Conservation (phyloP, 2,888 invertebrate genomes). For the Dusona sp. region DNA sequence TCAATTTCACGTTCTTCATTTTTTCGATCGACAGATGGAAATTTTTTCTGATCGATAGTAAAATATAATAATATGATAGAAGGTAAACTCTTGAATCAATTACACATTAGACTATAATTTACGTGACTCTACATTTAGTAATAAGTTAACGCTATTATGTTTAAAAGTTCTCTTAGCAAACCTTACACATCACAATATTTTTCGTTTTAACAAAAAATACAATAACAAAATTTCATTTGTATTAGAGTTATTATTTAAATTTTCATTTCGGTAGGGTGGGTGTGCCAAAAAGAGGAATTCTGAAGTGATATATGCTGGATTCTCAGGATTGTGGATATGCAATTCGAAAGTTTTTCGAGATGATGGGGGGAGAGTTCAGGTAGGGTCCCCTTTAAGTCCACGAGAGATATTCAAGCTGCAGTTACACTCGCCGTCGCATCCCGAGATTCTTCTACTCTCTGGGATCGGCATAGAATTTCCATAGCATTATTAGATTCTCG, state of each 20-base stretch:
- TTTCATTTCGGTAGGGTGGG: neutral
- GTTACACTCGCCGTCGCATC: conserved; percentile 54
- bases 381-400: conserved; percentile 24
- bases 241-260: neutral
- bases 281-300: neutral
- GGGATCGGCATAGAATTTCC: conserved; percentile 74
- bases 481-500: conserved; percentile 74
- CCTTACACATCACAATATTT: neutral
- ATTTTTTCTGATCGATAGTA: conserved; percentile 3
- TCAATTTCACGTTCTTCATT: neutral
- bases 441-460: conserved; percentile 41
- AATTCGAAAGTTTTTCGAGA: neutral
- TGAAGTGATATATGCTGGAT: neutral
- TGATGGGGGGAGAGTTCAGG: conserved; percentile 14
- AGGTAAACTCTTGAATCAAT: neutral
- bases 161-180: neutral
- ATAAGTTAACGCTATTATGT: neutral
- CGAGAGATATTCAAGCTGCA: conserved; percentile 49
- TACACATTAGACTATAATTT: neutral
- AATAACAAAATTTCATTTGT: neutral
- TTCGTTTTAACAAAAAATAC: neutral
- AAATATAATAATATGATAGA: neutral
- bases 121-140: neutral
- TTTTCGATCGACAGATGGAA: conserved; percentile 14
- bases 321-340: conserved; percentile 6